Evolutionary conservation across 2,888 invertebrate species (phyloP), one percentile per base, ranked within the genome.

Genomic region (Gisinianus flammeolus): DNA sequence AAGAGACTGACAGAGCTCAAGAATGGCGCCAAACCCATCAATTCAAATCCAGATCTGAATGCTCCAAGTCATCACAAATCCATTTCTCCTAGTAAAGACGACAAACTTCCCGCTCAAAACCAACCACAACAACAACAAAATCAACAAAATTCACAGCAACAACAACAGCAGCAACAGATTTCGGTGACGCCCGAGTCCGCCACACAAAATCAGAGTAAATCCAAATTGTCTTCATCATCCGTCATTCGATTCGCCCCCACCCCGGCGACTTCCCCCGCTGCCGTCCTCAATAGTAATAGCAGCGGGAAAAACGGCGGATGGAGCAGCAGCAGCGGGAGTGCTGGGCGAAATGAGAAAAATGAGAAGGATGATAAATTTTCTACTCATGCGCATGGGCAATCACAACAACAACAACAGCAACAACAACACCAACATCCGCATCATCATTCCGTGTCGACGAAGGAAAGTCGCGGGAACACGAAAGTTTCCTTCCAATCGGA

Each of bases 1-100:
- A 58, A 58, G 16, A 74, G 64, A 66, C 28, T 74, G 19, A 74
- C 64, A 19, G 64, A 74, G 4, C 1, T 74, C 28, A 74, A 74
- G 28, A 64, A 72, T 10, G 28, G 44, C 10, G 26, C n/a, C 24
- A n/a, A n/a, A n/a, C 24, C 44, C 0, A 26, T 24, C 4, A 52
- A n/a, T 19, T 67, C 67, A 26, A 44, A 6, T 44, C 10, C 30
- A 56, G 62, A n/a, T 33, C 3, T 28, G 0, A 62, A 26, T 8
- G 28, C 12, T 26, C 62, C 22, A 16, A 26, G 12, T 62, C 3
- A 4, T 12, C 22, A 26, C 6, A 22, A 26, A 26, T 10, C 10
- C 28, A 62, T 12, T 8, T 6, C 62, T 28, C 16, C 62, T 3
- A 28, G 62, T 26, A 3, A n/a, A 58, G 56, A 22, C 22, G 44